These are phyloP conservation scores for Bicyclus anynana DNA, from an alignment of 1,140 invertebrate genomes.

Conservation along the genomic window DNA sequence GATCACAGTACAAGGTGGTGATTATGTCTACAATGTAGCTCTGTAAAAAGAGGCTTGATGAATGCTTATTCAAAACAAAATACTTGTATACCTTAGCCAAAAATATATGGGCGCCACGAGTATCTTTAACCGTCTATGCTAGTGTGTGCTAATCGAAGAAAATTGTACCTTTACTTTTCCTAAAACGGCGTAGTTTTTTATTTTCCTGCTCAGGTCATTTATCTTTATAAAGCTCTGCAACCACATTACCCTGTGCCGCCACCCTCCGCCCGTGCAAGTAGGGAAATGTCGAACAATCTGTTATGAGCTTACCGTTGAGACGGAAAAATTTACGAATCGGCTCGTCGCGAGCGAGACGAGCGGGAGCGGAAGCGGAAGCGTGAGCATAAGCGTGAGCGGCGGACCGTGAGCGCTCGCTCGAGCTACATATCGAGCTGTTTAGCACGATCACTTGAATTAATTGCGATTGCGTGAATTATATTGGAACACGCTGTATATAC, in stretches of 20 bases:
- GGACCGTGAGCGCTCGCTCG: neutral
- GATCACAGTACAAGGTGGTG: no score
- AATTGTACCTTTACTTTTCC: no score
- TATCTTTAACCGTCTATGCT: no score
- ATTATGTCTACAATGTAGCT: no score
- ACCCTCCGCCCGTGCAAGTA: slow-evolving; percentile 9
- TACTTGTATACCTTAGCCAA: no score
- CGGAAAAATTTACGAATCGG: slow-evolving; percentile 15
- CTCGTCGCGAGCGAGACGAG: slow-evolving; percentile 1
- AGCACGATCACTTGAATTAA: slow-evolving; percentile 1
- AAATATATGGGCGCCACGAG: no score
- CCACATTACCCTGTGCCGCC: neutral
- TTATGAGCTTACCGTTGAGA: slow-evolving; percentile 14
- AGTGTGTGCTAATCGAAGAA: no score
- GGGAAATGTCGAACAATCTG: slow-evolving; percentile 18
- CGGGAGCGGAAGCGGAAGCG: no score
- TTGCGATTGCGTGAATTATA: neutral
- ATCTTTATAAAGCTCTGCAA: neutral
- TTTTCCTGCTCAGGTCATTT: no score
- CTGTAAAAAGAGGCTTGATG: no score
- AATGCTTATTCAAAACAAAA: no score
- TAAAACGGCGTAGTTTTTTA: no score
- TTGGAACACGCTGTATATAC: neutral
- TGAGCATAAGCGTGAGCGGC: neutral
- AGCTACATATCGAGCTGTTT: neutral